Base-by-base conservation (phyloP, 1,140 invertebrate genomes). In the Fopius arisanus region DNA sequence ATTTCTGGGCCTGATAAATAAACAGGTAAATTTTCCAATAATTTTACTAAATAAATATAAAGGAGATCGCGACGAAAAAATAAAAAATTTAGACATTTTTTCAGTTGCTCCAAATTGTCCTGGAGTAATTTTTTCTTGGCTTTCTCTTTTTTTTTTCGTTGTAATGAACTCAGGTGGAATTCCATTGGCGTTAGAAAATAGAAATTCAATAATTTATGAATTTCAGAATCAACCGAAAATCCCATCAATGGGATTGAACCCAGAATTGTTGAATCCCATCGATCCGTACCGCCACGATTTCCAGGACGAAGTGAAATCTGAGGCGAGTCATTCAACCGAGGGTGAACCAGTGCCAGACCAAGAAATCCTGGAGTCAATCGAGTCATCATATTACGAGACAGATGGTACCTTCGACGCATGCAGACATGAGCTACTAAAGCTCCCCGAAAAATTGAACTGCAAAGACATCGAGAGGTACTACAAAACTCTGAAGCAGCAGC, bases 321-420 rank as follows among this genome's bases (percentile, higher is more conserved):
- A 86, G 48, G 79, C 78, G 0, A 80, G 81, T 21, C 78, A 81
- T 9, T 84, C 84, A 0, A 82, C 80, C 2, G 72, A 88, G 79
- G 81, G 77, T 67, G 87, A 91, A 83, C 89, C 90, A 77, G 84
- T 91, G 82, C 89, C 92, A n/a, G 93, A 95, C 82, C 91, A 94
- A 81, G 92, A 94, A 80, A 91, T 94, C 54, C 84, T 95, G 21
- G 92, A 93, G 72, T 90, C 91, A 14, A 94, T 94, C 59, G 91
- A 94, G 80, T 82, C 88, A 28, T 89, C 90, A 78, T 95, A 94
- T 84, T 94, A 92, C 79, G 82, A 86, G 62, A 88, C 83, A 5
- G 87, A 90, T 80, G 88, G 88, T 54, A 83, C 85, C 67, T 92
- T 92, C 83, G 92, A 95, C 87, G 89, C 92, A 0, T 91, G 91